Conservation (phyloP, 64 coral and sea anemone species). For the Hydrozoanthus tunicans region DNA sequence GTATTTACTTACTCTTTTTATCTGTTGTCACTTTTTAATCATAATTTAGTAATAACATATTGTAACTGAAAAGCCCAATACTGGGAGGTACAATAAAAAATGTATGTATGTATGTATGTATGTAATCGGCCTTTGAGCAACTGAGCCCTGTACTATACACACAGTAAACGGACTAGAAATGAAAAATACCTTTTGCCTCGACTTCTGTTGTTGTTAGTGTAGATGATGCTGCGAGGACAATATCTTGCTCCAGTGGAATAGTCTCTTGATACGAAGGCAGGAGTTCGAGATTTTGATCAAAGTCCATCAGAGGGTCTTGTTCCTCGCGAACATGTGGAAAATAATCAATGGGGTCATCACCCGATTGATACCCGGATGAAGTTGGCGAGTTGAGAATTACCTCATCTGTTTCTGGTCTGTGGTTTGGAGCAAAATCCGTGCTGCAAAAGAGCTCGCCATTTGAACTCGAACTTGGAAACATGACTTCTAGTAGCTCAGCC, state of each 20-base stretch:
- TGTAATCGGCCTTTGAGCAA: too few species aligned
- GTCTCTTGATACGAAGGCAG: neutral
- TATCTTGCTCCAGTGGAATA: neutral
- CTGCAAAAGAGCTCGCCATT: neutral
- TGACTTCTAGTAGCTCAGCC: neutral
- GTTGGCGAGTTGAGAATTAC: neutral
- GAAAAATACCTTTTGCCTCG: slow-evolving; percentile 5
- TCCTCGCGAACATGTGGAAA: neutral
- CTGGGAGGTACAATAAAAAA: too few species aligned
- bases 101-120: too few species aligned
- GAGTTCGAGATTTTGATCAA: neutral
- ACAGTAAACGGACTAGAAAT: neutral
- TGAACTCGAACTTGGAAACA: neutral
- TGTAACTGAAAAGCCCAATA: too few species aligned
- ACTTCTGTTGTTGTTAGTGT: neutral
- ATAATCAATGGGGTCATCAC: slow-evolving; percentile 19
- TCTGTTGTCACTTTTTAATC: too few species aligned
- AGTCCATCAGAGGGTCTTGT: neutral
- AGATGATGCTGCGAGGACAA: neutral
- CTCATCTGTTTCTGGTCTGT: neutral
- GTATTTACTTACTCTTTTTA: too few species aligned
- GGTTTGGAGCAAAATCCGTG: neutral
- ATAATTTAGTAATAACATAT: too few species aligned
- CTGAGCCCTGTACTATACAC: too few species aligned
- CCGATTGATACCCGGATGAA: slow-evolving; percentile 34